Evolutionary conservation across 2,113 vertebrate species (phyloP).

Genomic region (Maccullochella peelii): DNA sequence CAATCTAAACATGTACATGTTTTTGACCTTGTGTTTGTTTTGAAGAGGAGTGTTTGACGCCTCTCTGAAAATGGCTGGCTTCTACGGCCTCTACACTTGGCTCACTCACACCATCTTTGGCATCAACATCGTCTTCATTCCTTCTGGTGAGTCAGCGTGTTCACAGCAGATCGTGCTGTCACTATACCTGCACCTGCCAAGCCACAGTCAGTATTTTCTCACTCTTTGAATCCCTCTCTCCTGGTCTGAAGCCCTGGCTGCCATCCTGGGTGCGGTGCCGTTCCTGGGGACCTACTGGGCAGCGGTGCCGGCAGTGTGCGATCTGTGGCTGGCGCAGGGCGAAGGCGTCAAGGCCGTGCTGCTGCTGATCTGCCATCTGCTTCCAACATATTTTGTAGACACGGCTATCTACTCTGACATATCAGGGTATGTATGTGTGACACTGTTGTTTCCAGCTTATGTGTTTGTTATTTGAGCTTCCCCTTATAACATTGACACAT

Average conservation of each 20-base stretch:
- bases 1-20: neutral
- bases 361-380: slow-evolving; percentile 93
- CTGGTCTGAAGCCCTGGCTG: slow-evolving; percentile 87
- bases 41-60: slow-evolving; percentile 98
- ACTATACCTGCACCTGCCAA: slow-evolving; percentile 10
- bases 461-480: slow-evolving; percentile 20
- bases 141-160: slow-evolving; percentile 90
- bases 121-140: slow-evolving; percentile 99
- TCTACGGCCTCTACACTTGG: slow-evolving; percentile 99
- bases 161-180: slow-evolving; percentile 5
- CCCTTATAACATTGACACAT: neutral
- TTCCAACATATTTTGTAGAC: slow-evolving; percentile 99
- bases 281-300: slow-evolving; percentile 99
- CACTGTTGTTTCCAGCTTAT: neutral
- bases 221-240: neutral
- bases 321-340: slow-evolving; percentile 96
- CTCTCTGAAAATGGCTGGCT: slow-evolving; percentile 98
- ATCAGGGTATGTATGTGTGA: slow-evolving; percentile 89
- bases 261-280: slow-evolving; percentile 95
- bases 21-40: slow-evolving; percentile 45
- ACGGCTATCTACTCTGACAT: slow-evolving; percentile 99
- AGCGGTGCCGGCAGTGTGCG: slow-evolving; percentile 92
- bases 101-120: slow-evolving; percentile 98
- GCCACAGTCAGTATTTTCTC: neutral
- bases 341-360: slow-evolving; percentile 92